Conservation (phyloP, 2,113 vertebrate species). For the Aphyosemion australe region DNA sequence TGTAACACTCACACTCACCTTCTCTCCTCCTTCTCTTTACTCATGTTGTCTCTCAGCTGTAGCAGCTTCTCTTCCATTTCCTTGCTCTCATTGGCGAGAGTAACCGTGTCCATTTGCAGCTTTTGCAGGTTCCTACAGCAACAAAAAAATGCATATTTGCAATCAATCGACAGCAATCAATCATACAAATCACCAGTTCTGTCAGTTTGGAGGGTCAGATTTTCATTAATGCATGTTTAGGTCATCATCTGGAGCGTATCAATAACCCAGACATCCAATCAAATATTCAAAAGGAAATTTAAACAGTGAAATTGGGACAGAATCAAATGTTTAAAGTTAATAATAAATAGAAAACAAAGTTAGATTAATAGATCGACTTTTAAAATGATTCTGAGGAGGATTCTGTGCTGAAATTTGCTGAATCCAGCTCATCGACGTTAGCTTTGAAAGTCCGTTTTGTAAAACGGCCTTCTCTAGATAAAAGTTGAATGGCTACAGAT, state of each 20-base stretch:
- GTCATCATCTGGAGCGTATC: constrained; percentile 49
- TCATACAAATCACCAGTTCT: constrained; percentile 63
- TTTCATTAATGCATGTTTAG: constrained; percentile 60
- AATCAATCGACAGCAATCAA: constrained; percentile 57
- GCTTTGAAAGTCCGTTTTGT: constrained; percentile 27
- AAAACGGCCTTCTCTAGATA: constrained; percentile 21
- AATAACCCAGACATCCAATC: constrained; percentile 49
- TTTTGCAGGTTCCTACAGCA: constrained; percentile 82
- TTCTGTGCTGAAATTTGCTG: constrained; percentile 8
- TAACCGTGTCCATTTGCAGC: constrained; percentile 80
- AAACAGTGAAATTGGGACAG: constrained; percentile 5
- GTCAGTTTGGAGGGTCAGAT: constrained; percentile 31
- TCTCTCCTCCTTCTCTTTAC: constrained; percentile 85
- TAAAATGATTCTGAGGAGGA: neutral
- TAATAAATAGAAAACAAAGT: constrained; percentile 5
- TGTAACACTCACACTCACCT: constrained; percentile 77
- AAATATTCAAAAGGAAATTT: constrained; percentile 52
- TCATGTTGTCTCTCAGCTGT: constrained; percentile 83
- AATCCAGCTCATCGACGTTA: constrained; percentile 23
- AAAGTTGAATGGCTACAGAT: constrained; percentile 31
- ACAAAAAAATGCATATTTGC: constrained; percentile 37
- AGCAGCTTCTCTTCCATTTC: constrained; percentile 86
- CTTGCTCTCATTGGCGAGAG: constrained; percentile 82
- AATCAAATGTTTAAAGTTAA: constrained; percentile 17
- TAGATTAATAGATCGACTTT: neutral